A percentile compares a stretch with the other conserved stretches of the same genome.
Conservation (phyloP, 2,113 vertebrate genomes). For the Hemibagrus wyckioides region DNA sequence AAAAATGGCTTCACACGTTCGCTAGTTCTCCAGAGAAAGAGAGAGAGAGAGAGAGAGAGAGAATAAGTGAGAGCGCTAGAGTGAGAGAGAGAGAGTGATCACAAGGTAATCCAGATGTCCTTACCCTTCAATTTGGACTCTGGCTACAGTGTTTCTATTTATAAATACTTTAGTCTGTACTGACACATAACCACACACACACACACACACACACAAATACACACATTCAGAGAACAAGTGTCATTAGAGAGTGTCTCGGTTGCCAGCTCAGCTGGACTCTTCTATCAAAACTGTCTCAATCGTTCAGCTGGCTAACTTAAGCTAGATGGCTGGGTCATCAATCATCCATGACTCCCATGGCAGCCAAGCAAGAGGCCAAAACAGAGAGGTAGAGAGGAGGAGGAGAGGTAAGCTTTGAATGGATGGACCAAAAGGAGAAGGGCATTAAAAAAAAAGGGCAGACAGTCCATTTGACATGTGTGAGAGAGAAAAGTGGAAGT, state of each 20-base stretch:
- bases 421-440: constrained; percentile 38
- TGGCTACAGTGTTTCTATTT: constrained; percentile 13
- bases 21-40: constrained; percentile 60
- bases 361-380: background rate
- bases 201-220: constrained; percentile 25
- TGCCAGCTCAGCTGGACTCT: constrained; percentile 30
- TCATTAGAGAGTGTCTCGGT: constrained; percentile 18
- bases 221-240: constrained; percentile 47
- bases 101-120: constrained; percentile 1
- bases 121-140: background rate
- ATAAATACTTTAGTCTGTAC: constrained; percentile 28
- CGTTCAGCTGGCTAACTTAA: constrained; percentile 38
- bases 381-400: background rate
- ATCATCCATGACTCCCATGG: constrained; percentile 43
- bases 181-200: constrained; percentile 15
- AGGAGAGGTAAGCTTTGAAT: background rate
- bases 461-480: constrained; percentile 65
- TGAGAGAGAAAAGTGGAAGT: constrained; percentile 43
- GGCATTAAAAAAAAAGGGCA: constrained; percentile 20
- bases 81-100: background rate
- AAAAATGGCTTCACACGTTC: constrained; percentile 70
- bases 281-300: constrained; percentile 46
- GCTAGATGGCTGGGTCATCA: constrained; percentile 45
- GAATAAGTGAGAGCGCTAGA: background rate
- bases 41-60: background rate